phyloP scores from a whole-genome alignment of 2,797 vertebrate genomes.

The Premnoplex brunnescens region DNA sequence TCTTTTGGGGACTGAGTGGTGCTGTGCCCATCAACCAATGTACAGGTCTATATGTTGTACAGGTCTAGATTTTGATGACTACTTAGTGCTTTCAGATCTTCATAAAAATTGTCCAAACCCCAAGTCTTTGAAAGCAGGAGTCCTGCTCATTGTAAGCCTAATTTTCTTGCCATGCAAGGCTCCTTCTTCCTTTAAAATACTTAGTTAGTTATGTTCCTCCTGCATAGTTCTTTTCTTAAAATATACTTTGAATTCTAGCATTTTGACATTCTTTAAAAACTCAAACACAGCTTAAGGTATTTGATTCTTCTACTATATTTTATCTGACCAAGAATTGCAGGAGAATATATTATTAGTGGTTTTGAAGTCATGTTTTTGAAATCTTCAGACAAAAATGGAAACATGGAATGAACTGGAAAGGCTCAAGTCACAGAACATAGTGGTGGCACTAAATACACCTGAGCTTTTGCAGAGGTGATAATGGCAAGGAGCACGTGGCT shows the following conservation, averaged over 20 bases:
- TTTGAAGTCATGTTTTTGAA: not conserved
- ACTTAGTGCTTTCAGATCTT: not conserved
- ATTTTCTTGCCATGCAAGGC: not conserved
- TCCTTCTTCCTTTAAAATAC: not conserved
- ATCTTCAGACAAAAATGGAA: not conserved
- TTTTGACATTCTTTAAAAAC: not conserved
- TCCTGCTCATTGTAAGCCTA: not conserved
- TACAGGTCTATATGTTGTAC: not conserved
- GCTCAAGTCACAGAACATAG: fast-evolving
- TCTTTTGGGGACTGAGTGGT: not conserved
- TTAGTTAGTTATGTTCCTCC: not conserved
- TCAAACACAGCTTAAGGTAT: not conserved
- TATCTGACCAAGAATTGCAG: not conserved
- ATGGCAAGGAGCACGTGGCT: fast-evolving
- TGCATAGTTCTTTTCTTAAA: not conserved
- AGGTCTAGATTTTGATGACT: not conserved
- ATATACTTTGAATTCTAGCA: not conserved
- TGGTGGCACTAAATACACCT: not conserved
- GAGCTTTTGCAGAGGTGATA: not conserved
- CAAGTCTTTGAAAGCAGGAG: not conserved
- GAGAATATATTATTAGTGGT: not conserved
- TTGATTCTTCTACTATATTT: not conserved
- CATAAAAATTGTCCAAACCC: not conserved
- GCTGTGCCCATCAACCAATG: not conserved
- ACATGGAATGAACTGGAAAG: not conserved